phyloP scores from a whole-genome alignment of 2,888 invertebrate species.

The Drosophila emarginata region DNA sequence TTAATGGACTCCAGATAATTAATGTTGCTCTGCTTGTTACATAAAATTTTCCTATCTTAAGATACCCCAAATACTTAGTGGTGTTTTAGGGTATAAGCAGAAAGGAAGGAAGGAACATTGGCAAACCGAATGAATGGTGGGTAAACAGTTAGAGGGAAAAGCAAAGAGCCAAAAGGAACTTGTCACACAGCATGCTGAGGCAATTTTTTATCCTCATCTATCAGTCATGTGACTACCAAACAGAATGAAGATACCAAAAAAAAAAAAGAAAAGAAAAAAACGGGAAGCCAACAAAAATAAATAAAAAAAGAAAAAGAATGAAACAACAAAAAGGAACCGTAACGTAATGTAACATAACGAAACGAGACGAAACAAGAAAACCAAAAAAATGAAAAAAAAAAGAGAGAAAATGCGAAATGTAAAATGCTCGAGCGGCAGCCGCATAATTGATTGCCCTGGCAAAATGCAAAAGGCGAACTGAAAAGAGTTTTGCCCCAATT shows the following conservation, averaged over 20 bases:
- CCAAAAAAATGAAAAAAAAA: conserved; percentile 24
- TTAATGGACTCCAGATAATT: no score
- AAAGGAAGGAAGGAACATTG: neutral
- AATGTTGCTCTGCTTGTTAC: no score
- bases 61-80: neutral
- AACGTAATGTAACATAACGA: conserved; percentile 13
- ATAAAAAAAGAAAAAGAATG: neutral
- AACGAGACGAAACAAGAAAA: neutral
- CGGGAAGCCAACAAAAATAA: neutral
- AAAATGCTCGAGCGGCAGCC: conserved; percentile 49
- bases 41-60: no score
- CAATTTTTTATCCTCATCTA: conserved; percentile 48
- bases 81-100: neutral
- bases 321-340: conserved; percentile 12
- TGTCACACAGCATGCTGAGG: conserved; percentile 50
- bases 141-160: neutral
- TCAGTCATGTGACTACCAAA: conserved; percentile 44
- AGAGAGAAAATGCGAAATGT: conserved; percentile 64
- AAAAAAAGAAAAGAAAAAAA: conserved; percentile 4
- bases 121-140: conserved; percentile 9
- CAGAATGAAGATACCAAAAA: conserved; percentile 3
- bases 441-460: conserved; percentile 67
- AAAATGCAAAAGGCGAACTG: conserved; percentile 30
- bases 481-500: conserved; percentile 36
- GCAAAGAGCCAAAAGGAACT: conserved; percentile 24